These are phyloP conservation scores for Strigamia transsilvanica DNA, from an alignment of 2,888 invertebrate genomes.

Conservation along the genomic window DNA sequence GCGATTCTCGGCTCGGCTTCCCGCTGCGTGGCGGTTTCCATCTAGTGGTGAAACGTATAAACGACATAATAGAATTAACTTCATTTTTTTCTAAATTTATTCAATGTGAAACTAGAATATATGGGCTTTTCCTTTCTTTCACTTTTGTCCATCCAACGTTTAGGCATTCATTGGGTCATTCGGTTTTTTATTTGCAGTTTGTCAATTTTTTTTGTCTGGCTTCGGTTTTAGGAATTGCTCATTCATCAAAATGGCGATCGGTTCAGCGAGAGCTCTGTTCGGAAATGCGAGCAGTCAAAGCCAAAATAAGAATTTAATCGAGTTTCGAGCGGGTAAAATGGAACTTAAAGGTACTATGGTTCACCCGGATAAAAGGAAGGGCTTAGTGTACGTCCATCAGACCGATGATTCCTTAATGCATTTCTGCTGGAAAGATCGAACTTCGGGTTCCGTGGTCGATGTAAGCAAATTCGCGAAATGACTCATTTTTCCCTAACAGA, in stretches of 20 bases:
- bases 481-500: background rate
- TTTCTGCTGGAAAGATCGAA: slow-evolving; percentile 99
- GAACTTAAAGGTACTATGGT: slow-evolving; percentile 92
- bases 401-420: slow-evolving; percentile 98
- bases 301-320: slow-evolving; percentile 88
- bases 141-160: background rate
- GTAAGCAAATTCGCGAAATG: slow-evolving; percentile 66
- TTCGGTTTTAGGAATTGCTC: background rate
- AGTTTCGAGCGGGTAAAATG: slow-evolving; percentile 96
- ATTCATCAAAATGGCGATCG: slow-evolving; percentile 55
- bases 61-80: background rate
- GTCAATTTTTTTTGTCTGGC: background rate
- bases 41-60: background rate
- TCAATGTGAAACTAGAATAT: background rate
- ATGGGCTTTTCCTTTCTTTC: background rate
- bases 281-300: slow-evolving; percentile 79
- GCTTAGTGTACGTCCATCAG: slow-evolving; percentile 92
- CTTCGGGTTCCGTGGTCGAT: slow-evolving; percentile 91
- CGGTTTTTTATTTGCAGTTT: background rate
- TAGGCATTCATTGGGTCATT: background rate
- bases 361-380: slow-evolving; percentile 93
- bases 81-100: background rate
- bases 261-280: slow-evolving; percentile 70
- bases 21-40: background rate
- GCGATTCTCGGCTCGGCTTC: no score